Percentiles rank a stretch among this genome's conserved stretches.
Conservation (phyloP, 2,888 invertebrate species). For the Aphidoletes aphidimyza region DNA sequence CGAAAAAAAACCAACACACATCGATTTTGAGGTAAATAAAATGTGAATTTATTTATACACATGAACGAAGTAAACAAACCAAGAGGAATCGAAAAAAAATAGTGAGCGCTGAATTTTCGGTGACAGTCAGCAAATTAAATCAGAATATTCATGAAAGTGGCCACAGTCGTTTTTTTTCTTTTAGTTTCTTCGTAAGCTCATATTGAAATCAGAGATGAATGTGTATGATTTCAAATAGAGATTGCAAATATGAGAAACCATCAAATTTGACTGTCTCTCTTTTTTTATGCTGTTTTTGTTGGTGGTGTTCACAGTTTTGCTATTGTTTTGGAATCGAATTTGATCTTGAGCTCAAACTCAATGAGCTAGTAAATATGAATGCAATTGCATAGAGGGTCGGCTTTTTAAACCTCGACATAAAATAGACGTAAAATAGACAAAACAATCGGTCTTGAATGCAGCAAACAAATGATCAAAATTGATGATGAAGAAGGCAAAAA, state of each 20-base stretch:
- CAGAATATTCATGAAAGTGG: background rate
- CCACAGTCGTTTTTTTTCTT: background rate
- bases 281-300: too few species aligned
- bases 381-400: background rate
- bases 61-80: background rate
- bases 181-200: background rate
- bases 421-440: background rate
- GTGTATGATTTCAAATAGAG: background rate
- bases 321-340: conserved; percentile 10
- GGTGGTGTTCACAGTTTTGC: background rate
- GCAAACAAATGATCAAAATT: background rate
- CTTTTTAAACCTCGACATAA: background rate
- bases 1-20: background rate
- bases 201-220: conserved; percentile 10
- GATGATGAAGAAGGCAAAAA: background rate
- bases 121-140: conserved; percentile 33
- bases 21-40: conserved; percentile 39
- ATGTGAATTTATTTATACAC: conserved; percentile 32
- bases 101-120: background rate
- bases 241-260: conserved; percentile 4
- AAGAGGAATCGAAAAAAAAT: background rate
- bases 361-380: background rate
- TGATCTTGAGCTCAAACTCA: conserved; percentile 6
- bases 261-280: background rate
- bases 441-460: background rate